Base-by-base conservation (phyloP, 2,888 invertebrate genomes). In the Campaea margaritaria region DNA sequence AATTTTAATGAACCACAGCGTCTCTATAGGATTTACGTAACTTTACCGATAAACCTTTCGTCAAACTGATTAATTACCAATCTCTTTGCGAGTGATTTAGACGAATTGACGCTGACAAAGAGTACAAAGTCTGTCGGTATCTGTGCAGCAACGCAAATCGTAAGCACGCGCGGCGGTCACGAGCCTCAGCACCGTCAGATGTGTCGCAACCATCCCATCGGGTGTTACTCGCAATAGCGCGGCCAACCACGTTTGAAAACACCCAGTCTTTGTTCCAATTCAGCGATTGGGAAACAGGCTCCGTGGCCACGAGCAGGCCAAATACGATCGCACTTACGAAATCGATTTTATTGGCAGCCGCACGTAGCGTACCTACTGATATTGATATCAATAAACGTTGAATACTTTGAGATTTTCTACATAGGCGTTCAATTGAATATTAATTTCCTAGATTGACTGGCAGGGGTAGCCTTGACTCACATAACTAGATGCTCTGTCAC, bases 201-300 rank as follows among this genome's bases (percentile, higher is more conserved):
- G 63, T 87, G 82, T 81, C 72, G 84, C 78, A 85, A 74, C 62
- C 58, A 68, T 68, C 67, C 71, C 72, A 67, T 70, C 70, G 66
- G 71, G 72, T 61, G 60, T 67, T 66, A 61, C 69, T 67, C 49
- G 67, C 69, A 67, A 67, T 69, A 62, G 71, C 75, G 67, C 73
- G 70, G 74, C 68, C 58, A 66, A 69, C 77, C 75, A 72, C 76
- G 75, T 74, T 82, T 73, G 73, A 73, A 78, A 76, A 77, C 66
- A 71, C 73, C 72, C 75, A 70, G 72, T 68, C 78, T 83, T 83
- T 82, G 79, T 81, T 79, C 73, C 64, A 74, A 63, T 60, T 59
- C 39, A 28, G 36, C 36, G 48, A 54, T 60, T 60, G 42, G 41
- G 59, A 42, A 50, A 60, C 59, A 60, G 59, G 59, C 50, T 44